phyloP scores from a whole-genome alignment of 2,113 vertebrate genomes.

The Pseudorhombus dupliciocellatus region DNA sequence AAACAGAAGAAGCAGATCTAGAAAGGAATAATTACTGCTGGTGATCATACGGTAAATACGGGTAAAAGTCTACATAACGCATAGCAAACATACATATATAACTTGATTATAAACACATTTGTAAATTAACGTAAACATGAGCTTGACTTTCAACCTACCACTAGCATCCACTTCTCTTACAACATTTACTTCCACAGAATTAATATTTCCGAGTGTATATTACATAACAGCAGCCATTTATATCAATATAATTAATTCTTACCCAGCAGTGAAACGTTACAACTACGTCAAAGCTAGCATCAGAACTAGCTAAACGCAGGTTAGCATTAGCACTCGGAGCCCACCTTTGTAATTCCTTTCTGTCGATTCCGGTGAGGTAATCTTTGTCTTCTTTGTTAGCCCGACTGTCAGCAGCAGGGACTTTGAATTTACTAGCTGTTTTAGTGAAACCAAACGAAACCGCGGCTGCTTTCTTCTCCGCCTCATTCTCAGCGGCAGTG shows the following conservation, averaged over 20 bases:
- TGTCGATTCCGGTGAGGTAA: conserved; percentile 80
- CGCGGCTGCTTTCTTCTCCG: conserved; percentile 62
- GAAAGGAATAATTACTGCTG: too few relatives aligned
- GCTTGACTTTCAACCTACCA: too few relatives aligned
- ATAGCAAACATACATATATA: too few relatives aligned
- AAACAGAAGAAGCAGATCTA: too few relatives aligned
- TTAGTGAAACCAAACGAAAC: conserved; percentile 87
- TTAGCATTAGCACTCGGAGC: conserved; percentile 59
- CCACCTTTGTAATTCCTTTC: conserved; percentile 82
- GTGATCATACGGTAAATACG: too few relatives aligned
- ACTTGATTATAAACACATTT: too few relatives aligned
- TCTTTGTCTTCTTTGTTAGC: conserved; percentile 71
- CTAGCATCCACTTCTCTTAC: background rate
- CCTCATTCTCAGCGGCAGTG: conserved; percentile 7
- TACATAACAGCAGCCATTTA: background rate
- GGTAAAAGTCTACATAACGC: too few relatives aligned
- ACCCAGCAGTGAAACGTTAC: background rate
- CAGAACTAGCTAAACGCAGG: background rate
- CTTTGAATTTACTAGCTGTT: conserved; percentile 76
- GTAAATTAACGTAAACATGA: too few relatives aligned
- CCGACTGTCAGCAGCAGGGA: conserved; percentile 7
- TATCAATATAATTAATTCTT: background rate
- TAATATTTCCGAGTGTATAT: too few relatives aligned
- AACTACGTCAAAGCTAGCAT: background rate
- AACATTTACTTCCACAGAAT: too few relatives aligned